These are phyloP conservation scores for Marmota monax DNA, from an alignment of 2,113 vertebrate genomes.

Conservation along the genomic window DNA sequence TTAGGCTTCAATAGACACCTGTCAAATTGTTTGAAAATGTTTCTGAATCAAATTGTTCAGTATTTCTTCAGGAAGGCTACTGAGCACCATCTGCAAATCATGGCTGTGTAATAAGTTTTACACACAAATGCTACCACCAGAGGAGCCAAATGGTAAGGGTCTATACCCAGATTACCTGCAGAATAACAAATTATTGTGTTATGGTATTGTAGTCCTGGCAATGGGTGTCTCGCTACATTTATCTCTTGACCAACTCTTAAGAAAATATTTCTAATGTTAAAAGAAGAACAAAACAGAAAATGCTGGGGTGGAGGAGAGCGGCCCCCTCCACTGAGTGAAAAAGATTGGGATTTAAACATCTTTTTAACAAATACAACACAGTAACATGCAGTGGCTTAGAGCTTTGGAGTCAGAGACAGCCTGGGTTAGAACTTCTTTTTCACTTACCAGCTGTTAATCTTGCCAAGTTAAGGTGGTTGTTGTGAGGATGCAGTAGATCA, in stretches of 20 bases:
- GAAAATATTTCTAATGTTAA: slow-evolving; percentile 15
- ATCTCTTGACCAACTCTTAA: slow-evolving; percentile 16
- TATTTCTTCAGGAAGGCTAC: background rate
- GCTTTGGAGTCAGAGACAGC: background rate
- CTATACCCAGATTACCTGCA: background rate
- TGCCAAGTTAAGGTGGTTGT: background rate
- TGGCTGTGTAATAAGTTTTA: background rate
- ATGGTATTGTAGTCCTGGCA: background rate
- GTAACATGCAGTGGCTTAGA: background rate
- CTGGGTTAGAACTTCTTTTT: background rate
- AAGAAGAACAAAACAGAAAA: background rate
- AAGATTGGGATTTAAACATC: background rate
- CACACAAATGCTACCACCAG: background rate
- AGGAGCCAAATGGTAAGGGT: background rate
- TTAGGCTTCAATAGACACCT: background rate
- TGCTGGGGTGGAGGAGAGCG: background rate
- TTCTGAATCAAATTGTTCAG: background rate
- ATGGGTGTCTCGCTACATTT: background rate
- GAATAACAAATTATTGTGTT: background rate
- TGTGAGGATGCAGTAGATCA: background rate
- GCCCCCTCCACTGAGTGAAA: background rate
- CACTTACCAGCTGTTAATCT: background rate
- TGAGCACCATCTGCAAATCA: background rate
- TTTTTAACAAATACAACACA: background rate
- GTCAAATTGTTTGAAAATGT: slow-evolving; percentile 17